Conservation (phyloP, 2,797 vertebrate species). For the Psittacula derbiana region DNA sequence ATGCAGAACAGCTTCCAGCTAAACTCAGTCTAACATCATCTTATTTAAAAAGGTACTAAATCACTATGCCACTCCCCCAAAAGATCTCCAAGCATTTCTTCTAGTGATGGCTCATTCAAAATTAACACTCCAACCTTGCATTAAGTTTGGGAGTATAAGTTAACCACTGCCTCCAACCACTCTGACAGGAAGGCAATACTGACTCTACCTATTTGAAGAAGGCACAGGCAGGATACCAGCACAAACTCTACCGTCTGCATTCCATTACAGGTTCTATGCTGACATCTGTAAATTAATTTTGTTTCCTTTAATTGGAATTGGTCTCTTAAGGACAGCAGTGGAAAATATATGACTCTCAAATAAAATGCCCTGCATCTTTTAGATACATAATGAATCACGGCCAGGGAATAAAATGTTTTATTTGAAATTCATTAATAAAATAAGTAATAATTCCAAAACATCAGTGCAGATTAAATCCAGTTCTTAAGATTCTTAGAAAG, state of each 20-base stretch:
- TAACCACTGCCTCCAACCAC: background rate
- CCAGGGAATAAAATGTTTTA: background rate
- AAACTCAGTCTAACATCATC: background rate
- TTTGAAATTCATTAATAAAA: background rate
- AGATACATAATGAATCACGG: background rate
- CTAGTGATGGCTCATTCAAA: background rate
- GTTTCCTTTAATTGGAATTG: background rate
- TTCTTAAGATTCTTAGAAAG: background rate
- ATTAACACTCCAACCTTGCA: background rate
- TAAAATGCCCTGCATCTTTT: background rate
- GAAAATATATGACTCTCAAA: background rate
- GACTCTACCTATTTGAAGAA: background rate
- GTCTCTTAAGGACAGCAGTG: background rate
- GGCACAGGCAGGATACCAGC: background rate
- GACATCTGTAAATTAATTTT: background rate
- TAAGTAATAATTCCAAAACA: background rate
- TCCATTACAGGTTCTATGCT: background rate
- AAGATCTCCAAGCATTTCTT: background rate
- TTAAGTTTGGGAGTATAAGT: background rate
- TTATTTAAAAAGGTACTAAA: background rate
- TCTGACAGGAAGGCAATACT: background rate
- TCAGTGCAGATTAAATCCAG: background rate
- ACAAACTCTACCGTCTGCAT: background rate
- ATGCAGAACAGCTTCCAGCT: background rate
- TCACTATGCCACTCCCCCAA: background rate